A percentile compares a stretch with the other conserved stretches of the same genome.
These are phyloP conservation scores for Trididemnum nubilum DNA, from an alignment of 23 tunicate species.

Conservation along the genomic window DNA sequence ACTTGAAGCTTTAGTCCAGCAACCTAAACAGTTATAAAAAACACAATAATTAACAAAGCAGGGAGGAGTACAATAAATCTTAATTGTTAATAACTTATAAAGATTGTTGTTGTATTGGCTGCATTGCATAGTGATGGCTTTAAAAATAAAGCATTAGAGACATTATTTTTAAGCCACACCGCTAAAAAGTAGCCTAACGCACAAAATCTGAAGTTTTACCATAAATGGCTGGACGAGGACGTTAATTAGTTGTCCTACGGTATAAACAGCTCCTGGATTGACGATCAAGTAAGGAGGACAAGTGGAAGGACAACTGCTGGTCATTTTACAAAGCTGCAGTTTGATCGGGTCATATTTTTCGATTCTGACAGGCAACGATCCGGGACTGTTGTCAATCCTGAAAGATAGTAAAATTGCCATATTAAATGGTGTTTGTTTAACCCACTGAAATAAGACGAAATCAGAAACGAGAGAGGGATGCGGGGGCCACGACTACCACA, in stretches of 20 bases:
- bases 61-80: not conserved
- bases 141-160: too few species aligned
- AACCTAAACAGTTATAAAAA: too few species aligned
- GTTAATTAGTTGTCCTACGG: conserved; percentile 26
- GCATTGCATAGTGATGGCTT: too few species aligned
- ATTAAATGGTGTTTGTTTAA: not conserved
- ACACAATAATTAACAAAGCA: not conserved
- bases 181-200: too few species aligned
- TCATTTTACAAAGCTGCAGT: conserved; percentile 7
- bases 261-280: conserved; percentile 36
- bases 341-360: not conserved
- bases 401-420: not conserved
- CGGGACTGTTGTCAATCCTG: not conserved
- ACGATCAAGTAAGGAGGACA: conserved; percentile 7
- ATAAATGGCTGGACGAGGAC: not conserved
- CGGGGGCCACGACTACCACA: too few species aligned
- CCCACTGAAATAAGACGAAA: too few species aligned
- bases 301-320: not conserved
- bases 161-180: too few species aligned
- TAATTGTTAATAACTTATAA: not conserved
- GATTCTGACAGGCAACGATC: not conserved
- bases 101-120: not conserved
- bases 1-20: not conserved
- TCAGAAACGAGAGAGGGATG: too few species aligned
- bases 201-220: too few species aligned